Base-by-base conservation (phyloP, 1,140 invertebrate species). In the Trichonephila inaurata region DNA sequence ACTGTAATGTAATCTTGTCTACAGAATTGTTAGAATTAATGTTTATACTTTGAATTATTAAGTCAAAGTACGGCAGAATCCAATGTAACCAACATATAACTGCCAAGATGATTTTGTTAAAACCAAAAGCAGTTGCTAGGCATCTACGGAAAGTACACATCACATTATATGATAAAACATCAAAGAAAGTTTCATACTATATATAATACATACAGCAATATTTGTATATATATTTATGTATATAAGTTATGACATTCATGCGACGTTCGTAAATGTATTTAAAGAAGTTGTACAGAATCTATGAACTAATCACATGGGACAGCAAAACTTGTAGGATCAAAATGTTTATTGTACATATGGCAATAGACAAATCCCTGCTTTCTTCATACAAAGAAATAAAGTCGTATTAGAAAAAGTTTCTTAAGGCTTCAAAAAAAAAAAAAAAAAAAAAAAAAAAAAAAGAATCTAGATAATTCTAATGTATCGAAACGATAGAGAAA, bases 341-440 rank as follows among this genome's bases (percentile, higher is more conserved):
- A 91, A 91, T 91, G 24, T 40, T 91, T 83, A 51, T 87, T 77
- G 61, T 51, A 72, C 62, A 72, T 66, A 92, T 86, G 58, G 28
- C 66, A 60, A 28, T 92, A 87, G 83, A 87, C 58, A 87, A 87
- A 87, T 87, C 58, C 64, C 44, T 28, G n/a, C 44, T 19, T 61
- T n/a, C 60, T 19, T 24, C 33, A 12, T 69, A 77, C 61, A 81
- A 91, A 28, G 61, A 82, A 81, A 86, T 33, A 77, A 90, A 51
- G 40, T 77, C 69, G 69, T 28, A 40, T 85, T 81, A 87, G 40
- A 92, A 92, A 91, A 92, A 62, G 77, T 86, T 86, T 12, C 19
- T 51, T 92, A 92, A 92, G 91, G 91, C 91, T 92, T 87, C 64
- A 72, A 72, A n/a, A n/a, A n/a, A n/a, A n/a, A n/a, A n/a, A n/a